Conservation (phyloP, 2,888 invertebrate genomes). For the Pristionchus arcanus region DNA sequence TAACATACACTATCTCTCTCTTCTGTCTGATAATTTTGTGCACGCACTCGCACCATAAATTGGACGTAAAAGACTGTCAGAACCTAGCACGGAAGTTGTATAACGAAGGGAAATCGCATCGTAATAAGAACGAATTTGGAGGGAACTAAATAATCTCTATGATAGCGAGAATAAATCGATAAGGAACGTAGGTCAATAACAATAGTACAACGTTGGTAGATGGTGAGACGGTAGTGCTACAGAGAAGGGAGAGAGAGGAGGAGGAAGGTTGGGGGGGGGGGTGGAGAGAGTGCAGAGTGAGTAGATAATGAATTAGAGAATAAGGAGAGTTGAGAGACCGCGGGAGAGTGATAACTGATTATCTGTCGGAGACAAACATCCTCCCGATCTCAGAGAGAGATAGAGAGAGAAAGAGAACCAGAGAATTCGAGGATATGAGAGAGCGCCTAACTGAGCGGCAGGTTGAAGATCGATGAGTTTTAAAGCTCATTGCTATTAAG, state of each 20-base stretch:
- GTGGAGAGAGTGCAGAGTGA: neutral
- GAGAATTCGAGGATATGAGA: conserved; percentile 37
- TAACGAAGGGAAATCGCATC: neutral
- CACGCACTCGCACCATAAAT: neutral
- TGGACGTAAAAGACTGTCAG: neutral
- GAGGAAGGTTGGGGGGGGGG: neutral
- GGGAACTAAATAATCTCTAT: neutral
- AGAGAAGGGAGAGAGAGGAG: neutral
- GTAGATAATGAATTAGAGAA: neutral
- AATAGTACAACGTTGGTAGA: conserved; percentile 28
- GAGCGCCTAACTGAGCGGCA: neutral
- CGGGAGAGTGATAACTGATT: conserved; percentile 27
- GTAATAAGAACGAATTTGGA: neutral
- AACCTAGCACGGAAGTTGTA: neutral
- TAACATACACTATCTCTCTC: neutral
- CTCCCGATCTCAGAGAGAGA: conserved; percentile 14
- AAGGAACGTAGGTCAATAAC: neutral
- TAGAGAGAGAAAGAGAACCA: no score
- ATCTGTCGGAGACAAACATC: conserved; percentile 46
- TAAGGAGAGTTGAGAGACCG: neutral
- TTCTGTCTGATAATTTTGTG: neutral
- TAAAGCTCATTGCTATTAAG: neutral
- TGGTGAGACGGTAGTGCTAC: conserved; percentile 37
- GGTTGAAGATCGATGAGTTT: conserved; percentile 9
- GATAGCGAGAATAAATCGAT: neutral